Percentiles rank a stretch among this genome's conserved stretches.
phyloP scores from a whole-genome alignment of 2,888 invertebrate species.

The Allacma fusca region DNA sequence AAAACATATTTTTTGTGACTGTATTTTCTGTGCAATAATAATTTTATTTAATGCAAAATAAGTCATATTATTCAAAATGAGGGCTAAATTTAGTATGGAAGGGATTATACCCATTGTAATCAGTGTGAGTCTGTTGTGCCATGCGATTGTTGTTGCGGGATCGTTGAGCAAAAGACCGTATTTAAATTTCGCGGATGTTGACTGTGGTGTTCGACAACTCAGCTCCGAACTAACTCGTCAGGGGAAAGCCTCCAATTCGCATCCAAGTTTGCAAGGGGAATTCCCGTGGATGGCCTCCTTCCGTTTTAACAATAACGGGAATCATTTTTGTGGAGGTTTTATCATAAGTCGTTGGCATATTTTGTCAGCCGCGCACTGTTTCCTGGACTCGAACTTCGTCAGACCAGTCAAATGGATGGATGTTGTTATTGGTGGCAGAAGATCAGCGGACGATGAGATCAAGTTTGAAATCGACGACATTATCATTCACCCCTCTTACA shows the following conservation, averaged over 20 bases:
- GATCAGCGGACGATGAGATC: constrained; percentile 14
- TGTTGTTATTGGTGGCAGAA: constrained; percentile 44
- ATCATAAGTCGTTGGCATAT: constrained; percentile 48
- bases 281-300: constrained; percentile 53
- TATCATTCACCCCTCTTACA: constrained; percentile 45
- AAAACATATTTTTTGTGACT: too few relatives aligned
- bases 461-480: constrained; percentile 44
- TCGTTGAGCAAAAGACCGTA: not conserved
- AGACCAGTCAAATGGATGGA: constrained; percentile 18
- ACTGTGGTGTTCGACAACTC: not conserved
- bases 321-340: constrained; percentile 49
- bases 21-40: too few relatives aligned
- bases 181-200: constrained; percentile 4
- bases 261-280: constrained; percentile 44
- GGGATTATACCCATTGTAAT: too few relatives aligned
- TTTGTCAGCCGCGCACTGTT: constrained; percentile 51
- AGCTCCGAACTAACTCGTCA: not conserved
- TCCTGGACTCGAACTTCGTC: constrained; percentile 3
- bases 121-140: too few relatives aligned
- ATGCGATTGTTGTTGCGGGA: too few relatives aligned
- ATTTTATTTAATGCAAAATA: too few relatives aligned
- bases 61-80: too few relatives aligned
- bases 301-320: constrained; percentile 41
- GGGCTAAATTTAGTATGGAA: too few relatives aligned
- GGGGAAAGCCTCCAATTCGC: constrained; percentile 48